Evolutionary conservation across 1,140 invertebrate species (phyloP).

Genomic region (Eupristina koningsbergeri): DNA sequence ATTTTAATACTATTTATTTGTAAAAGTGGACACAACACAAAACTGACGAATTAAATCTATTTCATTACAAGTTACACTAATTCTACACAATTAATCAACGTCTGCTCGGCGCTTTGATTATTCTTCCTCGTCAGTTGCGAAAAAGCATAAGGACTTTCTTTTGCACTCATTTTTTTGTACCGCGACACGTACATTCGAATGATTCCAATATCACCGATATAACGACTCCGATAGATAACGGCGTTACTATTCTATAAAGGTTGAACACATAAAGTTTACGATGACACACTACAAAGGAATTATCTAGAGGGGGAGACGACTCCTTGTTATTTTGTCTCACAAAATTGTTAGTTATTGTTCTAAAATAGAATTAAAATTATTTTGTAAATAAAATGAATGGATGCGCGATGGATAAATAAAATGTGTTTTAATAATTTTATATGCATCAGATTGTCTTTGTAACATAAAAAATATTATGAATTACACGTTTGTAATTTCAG

Average conservation of each 20-base stretch:
- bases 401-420: too few relatives aligned
- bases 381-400: too few relatives aligned
- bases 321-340: neutral
- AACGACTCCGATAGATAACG: conserved; percentile 4
- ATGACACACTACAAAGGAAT: conserved; percentile 18
- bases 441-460: too few relatives aligned
- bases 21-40: neutral
- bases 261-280: conserved; percentile 34
- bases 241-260: conserved; percentile 49
- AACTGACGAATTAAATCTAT: neutral
- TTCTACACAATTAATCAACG: conserved; percentile 49
- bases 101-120: conserved; percentile 47
- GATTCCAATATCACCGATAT: conserved; percentile 1
- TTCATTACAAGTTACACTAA: conserved; percentile 23
- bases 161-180: conserved; percentile 20
- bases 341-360: neutral
- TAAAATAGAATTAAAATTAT: conserved; percentile 2
- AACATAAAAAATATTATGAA: too few relatives aligned
- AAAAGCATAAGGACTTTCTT: conserved; percentile 43
- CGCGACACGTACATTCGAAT: neutral
- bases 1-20: neutral
- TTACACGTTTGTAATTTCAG: too few relatives aligned
- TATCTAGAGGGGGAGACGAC: neutral
- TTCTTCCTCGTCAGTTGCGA: conserved; percentile 49
- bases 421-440: too few relatives aligned